phyloP scores from a whole-genome alignment of 1,140 invertebrate genomes.

The Popillia japonica region DNA sequence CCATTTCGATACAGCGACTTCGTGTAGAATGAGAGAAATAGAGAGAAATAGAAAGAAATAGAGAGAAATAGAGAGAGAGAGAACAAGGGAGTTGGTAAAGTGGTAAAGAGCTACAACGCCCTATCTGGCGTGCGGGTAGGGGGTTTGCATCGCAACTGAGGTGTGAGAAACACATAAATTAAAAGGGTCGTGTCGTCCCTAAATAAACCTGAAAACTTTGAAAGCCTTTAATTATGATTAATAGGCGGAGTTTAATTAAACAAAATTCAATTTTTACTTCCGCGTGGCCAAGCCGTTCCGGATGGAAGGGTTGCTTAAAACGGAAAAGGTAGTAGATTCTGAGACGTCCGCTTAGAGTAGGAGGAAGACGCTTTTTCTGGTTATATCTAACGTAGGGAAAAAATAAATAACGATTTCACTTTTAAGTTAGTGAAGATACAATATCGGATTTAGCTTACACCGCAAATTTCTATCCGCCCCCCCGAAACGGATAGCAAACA shows the following conservation, averaged over 20 bases:
- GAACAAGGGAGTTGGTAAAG: neutral
- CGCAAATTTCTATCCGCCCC: neutral
- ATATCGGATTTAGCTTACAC: neutral
- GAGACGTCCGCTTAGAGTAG: too few relatives aligned
- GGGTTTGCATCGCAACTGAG: neutral
- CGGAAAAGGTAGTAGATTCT: too few relatives aligned
- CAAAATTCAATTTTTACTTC: constrained; percentile 4
- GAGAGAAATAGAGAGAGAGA: too few relatives aligned
- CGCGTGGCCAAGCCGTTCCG: neutral
- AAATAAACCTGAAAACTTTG: constrained; percentile 10
- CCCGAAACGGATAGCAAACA: neutral
- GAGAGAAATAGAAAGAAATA: too few relatives aligned
- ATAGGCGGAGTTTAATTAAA: constrained; percentile 18
- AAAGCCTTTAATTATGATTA: constrained; percentile 15
- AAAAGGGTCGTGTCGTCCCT: neutral
- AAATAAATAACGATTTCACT: too few relatives aligned
- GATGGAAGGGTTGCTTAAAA: neutral
- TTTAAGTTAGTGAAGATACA: too few relatives aligned
- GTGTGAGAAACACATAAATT: neutral
- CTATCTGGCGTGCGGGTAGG: neutral
- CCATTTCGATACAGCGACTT: too few relatives aligned
- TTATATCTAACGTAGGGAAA: too few relatives aligned
- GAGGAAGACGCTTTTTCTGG: too few relatives aligned
- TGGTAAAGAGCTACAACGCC: neutral
- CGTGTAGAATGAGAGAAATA: too few relatives aligned